Evolutionary conservation across 2,888 invertebrate genomes (phyloP).

Genomic region (Linyphia triangularis): DNA sequence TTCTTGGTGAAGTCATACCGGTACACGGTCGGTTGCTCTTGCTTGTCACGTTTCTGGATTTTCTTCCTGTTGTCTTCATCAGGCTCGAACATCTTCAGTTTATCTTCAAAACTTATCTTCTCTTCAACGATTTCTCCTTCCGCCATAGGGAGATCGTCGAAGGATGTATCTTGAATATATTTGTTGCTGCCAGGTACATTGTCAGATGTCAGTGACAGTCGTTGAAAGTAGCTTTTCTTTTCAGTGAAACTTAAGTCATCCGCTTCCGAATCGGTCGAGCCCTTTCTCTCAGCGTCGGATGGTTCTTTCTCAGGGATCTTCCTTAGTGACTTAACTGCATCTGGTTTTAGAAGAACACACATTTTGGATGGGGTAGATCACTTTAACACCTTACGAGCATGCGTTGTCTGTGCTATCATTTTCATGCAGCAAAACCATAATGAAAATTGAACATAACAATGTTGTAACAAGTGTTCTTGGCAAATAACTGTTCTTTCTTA

Average conservation of each 20-base stretch:
- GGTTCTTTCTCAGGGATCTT: conserved; percentile 48
- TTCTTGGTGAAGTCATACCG: conserved; percentile 66
- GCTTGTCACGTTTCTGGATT: conserved; percentile 63
- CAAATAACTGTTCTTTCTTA: neutral
- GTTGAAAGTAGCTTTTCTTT: conserved; percentile 74
- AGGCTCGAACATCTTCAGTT: conserved; percentile 69
- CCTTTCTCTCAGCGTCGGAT: conserved; percentile 41
- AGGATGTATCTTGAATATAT: conserved; percentile 64
- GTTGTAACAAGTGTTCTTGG: neutral
- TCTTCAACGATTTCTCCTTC: conserved; percentile 75
- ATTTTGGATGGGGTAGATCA: conserved; percentile 20
- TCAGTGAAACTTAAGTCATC: conserved; percentile 74
- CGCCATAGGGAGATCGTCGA: conserved; percentile 70
- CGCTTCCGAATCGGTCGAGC: conserved; percentile 65
- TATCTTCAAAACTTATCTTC: conserved; percentile 73
- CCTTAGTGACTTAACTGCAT: conserved; percentile 51
- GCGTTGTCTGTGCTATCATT: conserved; percentile 33
- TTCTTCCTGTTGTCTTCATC: conserved; percentile 67
- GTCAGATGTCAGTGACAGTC: conserved; percentile 70
- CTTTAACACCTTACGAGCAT: conserved; percentile 16
- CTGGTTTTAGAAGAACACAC: conserved; percentile 66
- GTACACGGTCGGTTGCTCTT: conserved; percentile 69
- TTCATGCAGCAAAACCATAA: conserved; percentile 35
- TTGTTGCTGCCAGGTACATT: conserved; percentile 44
- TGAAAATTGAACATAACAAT: conserved; percentile 2